Base-by-base conservation (phyloP, 1,140 invertebrate genomes). In the Anadara kagoshimensis region DNA sequence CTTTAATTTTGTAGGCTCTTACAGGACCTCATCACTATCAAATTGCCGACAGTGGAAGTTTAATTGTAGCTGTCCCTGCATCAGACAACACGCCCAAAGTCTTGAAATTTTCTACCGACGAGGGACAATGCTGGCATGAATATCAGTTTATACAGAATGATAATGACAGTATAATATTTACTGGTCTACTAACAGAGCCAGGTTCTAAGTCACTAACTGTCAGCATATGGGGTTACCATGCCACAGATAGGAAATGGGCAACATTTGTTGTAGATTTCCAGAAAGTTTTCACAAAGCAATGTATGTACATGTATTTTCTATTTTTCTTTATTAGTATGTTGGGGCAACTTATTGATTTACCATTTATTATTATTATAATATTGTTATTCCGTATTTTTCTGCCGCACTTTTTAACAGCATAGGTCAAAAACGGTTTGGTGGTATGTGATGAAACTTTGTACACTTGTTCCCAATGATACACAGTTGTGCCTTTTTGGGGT, bases 71-170 rank as follows among this genome's bases (percentile, higher is more conserved):
- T 64, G 74, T 89, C 1, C 80, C 86, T 0, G 51, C 94, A 88
- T 43, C 92, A 91, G 62, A 92, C 91, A 94, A 95, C 86, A 96
- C 95, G 86, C 97, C 96, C 0, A 94, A 96, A 79, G 83, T 96
- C 12, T 66, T 89, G 44, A 88, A 87, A 73, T 89, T 88, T 73
- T 87, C 85, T 5, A 82, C 85, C 22, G 87, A 89, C 65, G 83
- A 84, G 54, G 88, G 88, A 7, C 71, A 77, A 22, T 89, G 88
- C 68, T 89, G 88, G 88, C 86, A 87, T 66, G 78, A 79, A 16
- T 87, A 88, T 73, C 71, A 85, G 44, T 89, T 84, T 63, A 87
- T 87, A 4, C 54, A 82, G 7, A 79, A 88, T 41, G 96, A 95
- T 36, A 73, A 76, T n/a, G 75, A 84, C 73, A 94, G 96, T 88